These are phyloP conservation scores for Machimus atricapillus DNA, from an alignment of 2,888 invertebrate genomes.

Conservation along the genomic window DNA sequence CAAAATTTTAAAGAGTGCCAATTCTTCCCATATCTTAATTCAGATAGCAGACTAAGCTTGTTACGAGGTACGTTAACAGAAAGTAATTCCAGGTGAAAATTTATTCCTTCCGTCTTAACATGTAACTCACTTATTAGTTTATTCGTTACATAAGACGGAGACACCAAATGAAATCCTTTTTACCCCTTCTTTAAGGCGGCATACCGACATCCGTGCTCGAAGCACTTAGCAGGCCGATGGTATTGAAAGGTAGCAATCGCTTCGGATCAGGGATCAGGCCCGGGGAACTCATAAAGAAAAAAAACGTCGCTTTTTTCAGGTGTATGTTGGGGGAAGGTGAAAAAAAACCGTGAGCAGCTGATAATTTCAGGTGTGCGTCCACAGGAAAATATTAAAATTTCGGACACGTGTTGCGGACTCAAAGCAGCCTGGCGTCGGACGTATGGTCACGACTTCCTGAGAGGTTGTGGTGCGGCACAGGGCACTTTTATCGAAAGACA, in stretches of 20 bases:
- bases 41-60: background rate
- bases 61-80: background rate
- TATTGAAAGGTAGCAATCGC: background rate
- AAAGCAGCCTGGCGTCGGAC: background rate
- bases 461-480: background rate
- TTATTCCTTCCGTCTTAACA: background rate
- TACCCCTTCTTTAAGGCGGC: background rate
- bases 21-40: background rate
- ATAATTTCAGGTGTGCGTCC: background rate
- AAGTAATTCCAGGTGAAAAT: background rate
- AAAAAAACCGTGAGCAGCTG: background rate
- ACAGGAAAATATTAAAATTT: background rate
- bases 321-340: background rate
- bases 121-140: background rate
- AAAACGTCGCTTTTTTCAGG: background rate
- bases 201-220: background rate
- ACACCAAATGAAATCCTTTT: background rate
- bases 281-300: background rate
- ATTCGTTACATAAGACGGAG: background rate
- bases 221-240: background rate
- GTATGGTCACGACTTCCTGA: background rate
- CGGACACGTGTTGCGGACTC: background rate
- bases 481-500: background rate
- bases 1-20: background rate
- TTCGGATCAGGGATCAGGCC: background rate